phyloP scores from a whole-genome alignment of 1,140 invertebrate genomes.

The Procambarus clarkii region DNA sequence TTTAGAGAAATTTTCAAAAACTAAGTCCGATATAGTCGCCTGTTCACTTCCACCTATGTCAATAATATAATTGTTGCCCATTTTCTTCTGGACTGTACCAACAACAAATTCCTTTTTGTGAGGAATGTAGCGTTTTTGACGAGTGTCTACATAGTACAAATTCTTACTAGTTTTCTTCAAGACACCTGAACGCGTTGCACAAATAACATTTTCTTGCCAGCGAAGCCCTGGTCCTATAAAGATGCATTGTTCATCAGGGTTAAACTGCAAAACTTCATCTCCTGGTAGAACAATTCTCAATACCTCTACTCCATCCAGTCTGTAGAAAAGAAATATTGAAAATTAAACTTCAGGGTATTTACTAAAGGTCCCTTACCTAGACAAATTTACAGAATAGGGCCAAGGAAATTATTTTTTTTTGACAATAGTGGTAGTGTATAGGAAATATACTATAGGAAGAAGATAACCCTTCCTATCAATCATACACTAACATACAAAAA shows the following conservation, averaged over 20 bases:
- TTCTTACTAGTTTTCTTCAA: constrained; percentile 64
- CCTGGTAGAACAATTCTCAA: constrained; percentile 82
- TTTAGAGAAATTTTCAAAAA: constrained; percentile 96
- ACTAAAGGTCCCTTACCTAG: neutral
- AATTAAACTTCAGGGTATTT: neutral
- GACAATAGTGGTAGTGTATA: no score
- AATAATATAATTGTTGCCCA: constrained; percentile 85
- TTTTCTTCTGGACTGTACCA: constrained; percentile 88
- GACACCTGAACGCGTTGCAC: constrained; percentile 83
- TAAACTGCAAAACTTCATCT: constrained; percentile 80
- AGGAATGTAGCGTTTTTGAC: constrained; percentile 89
- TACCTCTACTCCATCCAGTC: neutral
- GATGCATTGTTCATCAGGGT: constrained; percentile 79
- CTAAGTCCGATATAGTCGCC: constrained; percentile 88
- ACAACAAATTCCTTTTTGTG: constrained; percentile 89
- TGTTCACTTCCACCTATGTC: constrained; percentile 90
- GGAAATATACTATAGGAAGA: no score
- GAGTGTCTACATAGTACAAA: constrained; percentile 88
- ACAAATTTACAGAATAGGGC: no score
- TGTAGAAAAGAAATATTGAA: neutral
- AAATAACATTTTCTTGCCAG: constrained; percentile 84
- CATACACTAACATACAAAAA: no score
- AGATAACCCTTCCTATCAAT: no score
- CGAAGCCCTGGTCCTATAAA: constrained; percentile 90
- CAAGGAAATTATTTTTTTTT: no score